Evolutionary conservation across 1,140 invertebrate species (phyloP).

Genomic region (Battus philenor): DNA sequence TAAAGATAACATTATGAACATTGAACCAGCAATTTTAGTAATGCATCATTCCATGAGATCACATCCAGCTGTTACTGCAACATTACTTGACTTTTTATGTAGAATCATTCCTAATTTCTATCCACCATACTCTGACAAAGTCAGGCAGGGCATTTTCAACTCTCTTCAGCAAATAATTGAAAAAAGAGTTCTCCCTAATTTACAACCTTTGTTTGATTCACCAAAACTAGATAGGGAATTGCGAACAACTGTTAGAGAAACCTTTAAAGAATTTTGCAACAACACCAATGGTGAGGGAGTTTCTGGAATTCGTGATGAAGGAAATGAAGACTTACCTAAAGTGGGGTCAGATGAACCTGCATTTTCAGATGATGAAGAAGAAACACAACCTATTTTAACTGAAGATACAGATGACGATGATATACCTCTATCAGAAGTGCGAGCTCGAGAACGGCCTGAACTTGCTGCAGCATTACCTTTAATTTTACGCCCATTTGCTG

Average conservation of each 20-base stretch:
- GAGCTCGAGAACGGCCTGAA: slow-evolving; percentile 69
- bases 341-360: slow-evolving; percentile 79
- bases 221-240: slow-evolving; percentile 94
- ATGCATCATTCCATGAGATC: slow-evolving; percentile 98
- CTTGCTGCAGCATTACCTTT: slow-evolving; percentile 76
- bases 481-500: slow-evolving; percentile 80
- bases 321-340: slow-evolving; percentile 66
- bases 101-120: slow-evolving; percentile 96
- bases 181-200: slow-evolving; percentile 92
- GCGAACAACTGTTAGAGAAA: slow-evolving; percentile 89
- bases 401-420: slow-evolving; percentile 93
- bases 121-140: slow-evolving; percentile 88
- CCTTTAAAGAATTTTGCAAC: slow-evolving; percentile 93
- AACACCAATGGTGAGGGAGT: slow-evolving; percentile 73
- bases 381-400: slow-evolving; percentile 77
- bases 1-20: slow-evolving; percentile 99
- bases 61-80: slow-evolving; percentile 96
- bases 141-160: slow-evolving; percentile 92
- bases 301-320: slow-evolving; percentile 70
- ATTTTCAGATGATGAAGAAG: slow-evolving; percentile 89
- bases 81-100: slow-evolving; percentile 96
- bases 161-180: slow-evolving; percentile 96
- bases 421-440: slow-evolving; percentile 84
- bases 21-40: slow-evolving; percentile 98
- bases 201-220: slow-evolving; percentile 95